Evolutionary conservation across 2,113 vertebrate genomes (phyloP).

Genomic region (Rhea pennata): DNA sequence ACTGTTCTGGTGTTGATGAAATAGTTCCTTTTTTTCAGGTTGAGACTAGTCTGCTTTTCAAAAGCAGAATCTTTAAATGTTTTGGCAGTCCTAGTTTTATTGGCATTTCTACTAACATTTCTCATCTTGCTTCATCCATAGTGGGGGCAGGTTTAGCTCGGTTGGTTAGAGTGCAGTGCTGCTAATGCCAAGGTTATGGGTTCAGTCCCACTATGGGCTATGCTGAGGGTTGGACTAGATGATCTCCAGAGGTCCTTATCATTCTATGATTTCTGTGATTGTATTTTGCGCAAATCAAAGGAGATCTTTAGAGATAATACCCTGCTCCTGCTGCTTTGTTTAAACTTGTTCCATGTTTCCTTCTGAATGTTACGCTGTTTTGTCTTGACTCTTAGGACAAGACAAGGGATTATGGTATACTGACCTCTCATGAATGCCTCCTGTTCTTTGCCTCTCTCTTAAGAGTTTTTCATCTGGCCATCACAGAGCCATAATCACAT

Average conservation of each 20-base stretch:
- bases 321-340: not conserved
- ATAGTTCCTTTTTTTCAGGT: not conserved
- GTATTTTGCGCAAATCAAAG: not conserved
- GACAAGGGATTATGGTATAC: not conserved
- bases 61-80: not conserved
- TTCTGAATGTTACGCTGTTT: not conserved
- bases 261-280: too few relatives aligned
- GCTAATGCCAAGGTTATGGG: too few relatives aligned
- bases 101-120: not conserved
- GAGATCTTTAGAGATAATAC: not conserved
- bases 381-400: not conserved
- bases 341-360: not conserved
- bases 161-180: too few relatives aligned
- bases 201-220: too few relatives aligned
- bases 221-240: too few relatives aligned
- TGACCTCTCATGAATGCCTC: not conserved
- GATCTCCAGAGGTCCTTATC: too few relatives aligned
- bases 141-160: too few relatives aligned
- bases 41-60: not conserved
- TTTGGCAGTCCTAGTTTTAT: not conserved
- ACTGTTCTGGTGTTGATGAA: not conserved
- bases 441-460: not conserved
- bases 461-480: not conserved
- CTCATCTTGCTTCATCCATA: not conserved
- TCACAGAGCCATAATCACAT: not conserved